Evolutionary conservation across 1,140 invertebrate species (phyloP).

Genomic region (Geopemphigus sp.): DNA sequence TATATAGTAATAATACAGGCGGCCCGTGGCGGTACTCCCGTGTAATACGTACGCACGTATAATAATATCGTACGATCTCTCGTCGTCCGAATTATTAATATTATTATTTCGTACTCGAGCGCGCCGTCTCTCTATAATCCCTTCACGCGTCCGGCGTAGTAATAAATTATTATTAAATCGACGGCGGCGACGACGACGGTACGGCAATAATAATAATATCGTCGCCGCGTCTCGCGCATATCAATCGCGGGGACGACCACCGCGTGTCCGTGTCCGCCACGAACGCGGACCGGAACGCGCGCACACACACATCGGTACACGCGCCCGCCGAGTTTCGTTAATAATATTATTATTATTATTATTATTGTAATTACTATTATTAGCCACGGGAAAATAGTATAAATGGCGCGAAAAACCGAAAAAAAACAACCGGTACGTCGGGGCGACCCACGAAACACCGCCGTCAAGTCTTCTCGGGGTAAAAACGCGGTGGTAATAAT

Average conservation of each 20-base stretch:
- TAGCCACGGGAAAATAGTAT: too few species aligned
- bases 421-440: too few species aligned
- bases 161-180: conserved; percentile 44
- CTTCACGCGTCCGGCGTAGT: conserved; percentile 1
- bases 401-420: too few species aligned
- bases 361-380: too few species aligned
- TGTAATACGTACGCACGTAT: neutral
- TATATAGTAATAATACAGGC: conserved; percentile 21
- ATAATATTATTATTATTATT: too few species aligned
- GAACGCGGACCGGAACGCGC: too few species aligned
- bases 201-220: conserved; percentile 18
- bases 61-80: conserved; percentile 33
- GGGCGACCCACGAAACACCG: too few species aligned
- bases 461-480: too few species aligned
- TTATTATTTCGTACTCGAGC: conserved; percentile 35
- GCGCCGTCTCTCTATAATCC: conserved; percentile 17
- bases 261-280: too few species aligned
- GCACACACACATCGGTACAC: neutral
- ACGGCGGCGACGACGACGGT: neutral
- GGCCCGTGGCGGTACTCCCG: too few species aligned
- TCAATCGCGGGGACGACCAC: neutral
- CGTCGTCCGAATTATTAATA: conserved; percentile 23
- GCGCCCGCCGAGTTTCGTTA: too few species aligned
- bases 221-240: neutral
- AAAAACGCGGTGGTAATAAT: neutral